Base-by-base conservation (phyloP, 1,140 invertebrate genomes). In the Ceratoteleas bidentatus region DNA sequence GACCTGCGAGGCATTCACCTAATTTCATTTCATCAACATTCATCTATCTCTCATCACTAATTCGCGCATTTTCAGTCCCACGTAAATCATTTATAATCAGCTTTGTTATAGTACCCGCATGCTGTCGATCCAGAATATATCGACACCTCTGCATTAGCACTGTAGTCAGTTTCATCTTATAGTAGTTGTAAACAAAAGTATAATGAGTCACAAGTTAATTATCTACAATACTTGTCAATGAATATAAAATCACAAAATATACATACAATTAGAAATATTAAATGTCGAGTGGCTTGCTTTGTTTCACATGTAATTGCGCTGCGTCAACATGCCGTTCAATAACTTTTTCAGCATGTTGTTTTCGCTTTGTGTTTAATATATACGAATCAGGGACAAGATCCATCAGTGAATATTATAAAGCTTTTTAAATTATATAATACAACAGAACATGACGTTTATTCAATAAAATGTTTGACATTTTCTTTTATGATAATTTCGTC, bases 211-310 rank as follows among this genome's bases (percentile, higher is more conserved):
- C 81, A 84, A 88, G 87, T 88, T 90, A 88, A 90, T 89, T 91
- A 91, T 91, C 90, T 91, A 91, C 89, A 91, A 90, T 90, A 89
- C 88, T 90, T 90, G 85, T 87, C 85, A 87, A 85, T 86, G 80
- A 80, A 90, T 88, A 91, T 86, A 90, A 91, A 91, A 91, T 91
- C 90, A 91, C 90, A 91, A 91, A 91, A 91, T 91, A 91, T 91
- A 91, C 90, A 91, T 89, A 90, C 65, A 87, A 13, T 81, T 75
- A 58, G 52, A 74, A 58, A 65, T 66, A 56, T 38, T 33, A 33
- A 65, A 75, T 81, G 78, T 81, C 78, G 40, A 58, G 54, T 62
- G 56, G 53, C 56, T 52, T 57, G 9, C n/a, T 15, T 49, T 47
- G 43, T 36, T 24, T 62, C 34, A 47, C 47, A 24, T 76, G 24